These are phyloP conservation scores for Anisognathus igniventris DNA, from an alignment of 2,797 vertebrate species.

Conservation along the genomic window DNA sequence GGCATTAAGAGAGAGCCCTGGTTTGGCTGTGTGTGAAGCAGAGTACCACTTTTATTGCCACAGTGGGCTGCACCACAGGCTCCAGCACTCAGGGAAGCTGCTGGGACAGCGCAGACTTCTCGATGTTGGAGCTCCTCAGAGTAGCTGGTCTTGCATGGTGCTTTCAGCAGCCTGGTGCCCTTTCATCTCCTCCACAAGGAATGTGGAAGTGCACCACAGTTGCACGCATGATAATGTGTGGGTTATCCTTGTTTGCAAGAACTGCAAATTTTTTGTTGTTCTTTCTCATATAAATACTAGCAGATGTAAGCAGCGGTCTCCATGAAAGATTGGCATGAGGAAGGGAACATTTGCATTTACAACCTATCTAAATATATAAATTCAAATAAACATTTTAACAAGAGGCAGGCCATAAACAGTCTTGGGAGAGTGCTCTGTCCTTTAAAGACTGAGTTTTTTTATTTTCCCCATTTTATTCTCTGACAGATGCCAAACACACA, in stretches of 20 bases:
- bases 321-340: neutral
- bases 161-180: neutral
- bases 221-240: conserved; percentile 24
- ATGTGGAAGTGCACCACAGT: conserved; percentile 15
- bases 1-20: neutral
- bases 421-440: neutral
- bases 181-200: conserved; percentile 36
- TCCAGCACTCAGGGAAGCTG: neutral
- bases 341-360: conserved; percentile 17
- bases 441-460: neutral
- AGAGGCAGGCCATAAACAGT: neutral
- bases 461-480: neutral
- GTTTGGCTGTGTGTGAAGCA: neutral
- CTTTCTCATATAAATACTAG: conserved; percentile 45
- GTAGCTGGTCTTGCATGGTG: neutral
- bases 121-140: neutral
- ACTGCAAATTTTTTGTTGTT: conserved; percentile 58
- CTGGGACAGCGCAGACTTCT: neutral
- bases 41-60: neutral
- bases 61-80: neutral
- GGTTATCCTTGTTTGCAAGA: conserved; percentile 60
- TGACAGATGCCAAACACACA: neutral
- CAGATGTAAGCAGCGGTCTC: conserved; percentile 46
- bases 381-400: conserved; percentile 33
- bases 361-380: conserved; percentile 33